Evolutionary conservation across 2,888 invertebrate species (phyloP).

Genomic region (Clanis bilineata): DNA sequence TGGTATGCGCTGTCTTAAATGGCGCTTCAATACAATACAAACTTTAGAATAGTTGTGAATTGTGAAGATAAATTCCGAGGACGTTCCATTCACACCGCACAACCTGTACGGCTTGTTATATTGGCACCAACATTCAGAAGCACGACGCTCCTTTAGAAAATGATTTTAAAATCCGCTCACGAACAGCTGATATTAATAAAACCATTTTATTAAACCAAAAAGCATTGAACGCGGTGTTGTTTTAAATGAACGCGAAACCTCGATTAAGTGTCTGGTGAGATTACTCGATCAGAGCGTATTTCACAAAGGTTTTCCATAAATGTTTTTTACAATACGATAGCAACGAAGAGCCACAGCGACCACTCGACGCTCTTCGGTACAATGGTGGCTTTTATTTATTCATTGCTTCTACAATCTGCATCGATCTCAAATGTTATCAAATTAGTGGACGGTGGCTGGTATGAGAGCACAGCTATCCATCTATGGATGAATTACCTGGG

Average conservation of each 20-base stretch:
- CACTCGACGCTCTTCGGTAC: background rate
- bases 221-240: background rate
- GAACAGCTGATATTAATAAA: constrained; percentile 4
- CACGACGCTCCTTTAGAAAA: too few species aligned
- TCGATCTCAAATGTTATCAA: background rate
- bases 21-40: too few species aligned
- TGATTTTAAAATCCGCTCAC: constrained; percentile 3
- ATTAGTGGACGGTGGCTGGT: too few species aligned
- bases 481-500: too few species aligned
- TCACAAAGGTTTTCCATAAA: constrained; percentile 3
- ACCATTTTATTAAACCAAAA: constrained; percentile 7
- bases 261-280: background rate
- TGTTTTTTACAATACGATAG: background rate
- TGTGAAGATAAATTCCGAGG: too few species aligned
- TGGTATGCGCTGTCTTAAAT: too few species aligned
- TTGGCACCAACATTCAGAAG: too few species aligned
- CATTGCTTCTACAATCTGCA: background rate
- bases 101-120: background rate
- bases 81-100: too few species aligned
- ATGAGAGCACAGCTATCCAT: too few species aligned
- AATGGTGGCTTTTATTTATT: background rate
- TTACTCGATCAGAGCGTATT: background rate
- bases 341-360: background rate
- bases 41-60: too few species aligned
- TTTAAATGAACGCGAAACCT: constrained; percentile 1